Conservation (phyloP, 2,888 invertebrate genomes). For the Drosophila subquinaria region DNA sequence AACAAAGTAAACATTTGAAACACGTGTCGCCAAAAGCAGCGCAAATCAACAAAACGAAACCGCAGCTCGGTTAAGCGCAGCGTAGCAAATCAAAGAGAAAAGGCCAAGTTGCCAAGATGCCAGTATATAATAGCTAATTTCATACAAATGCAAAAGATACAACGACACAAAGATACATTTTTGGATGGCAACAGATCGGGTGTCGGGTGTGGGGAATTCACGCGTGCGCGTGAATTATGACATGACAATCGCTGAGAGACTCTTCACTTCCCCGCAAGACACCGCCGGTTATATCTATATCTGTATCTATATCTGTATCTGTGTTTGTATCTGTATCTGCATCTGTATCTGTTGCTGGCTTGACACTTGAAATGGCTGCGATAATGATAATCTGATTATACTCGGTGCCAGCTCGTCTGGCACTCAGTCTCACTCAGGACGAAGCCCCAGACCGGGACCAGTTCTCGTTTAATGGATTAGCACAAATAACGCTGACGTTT, state of each 20-base stretch:
- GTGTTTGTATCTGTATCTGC: background rate
- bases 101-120: slow-evolving; percentile 22
- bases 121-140: slow-evolving; percentile 33
- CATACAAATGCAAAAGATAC: slow-evolving; percentile 44
- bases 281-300: background rate
- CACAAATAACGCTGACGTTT: slow-evolving; percentile 53
- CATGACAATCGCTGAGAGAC: slow-evolving; percentile 34
- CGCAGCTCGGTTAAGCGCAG: slow-evolving; percentile 35
- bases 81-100: slow-evolving; percentile 53
- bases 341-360: slow-evolving; percentile 5
- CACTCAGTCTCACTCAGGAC: slow-evolving; percentile 50
- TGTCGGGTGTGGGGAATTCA: slow-evolving; percentile 28
- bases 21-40: slow-evolving; percentile 73
- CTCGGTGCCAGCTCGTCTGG: slow-evolving; percentile 74
- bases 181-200: slow-evolving; percentile 49
- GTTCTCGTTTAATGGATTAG: slow-evolving; percentile 55
- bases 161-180: slow-evolving; percentile 31
- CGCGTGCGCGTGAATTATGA: slow-evolving; percentile 76
- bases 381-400: slow-evolving; percentile 40
- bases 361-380: slow-evolving; percentile 38
- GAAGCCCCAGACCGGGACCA: slow-evolving; percentile 27
- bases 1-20: slow-evolving; percentile 69
- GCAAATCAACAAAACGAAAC: slow-evolving; percentile 54
- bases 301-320: slow-evolving; percentile 4
- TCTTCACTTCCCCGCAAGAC: slow-evolving; percentile 2